phyloP scores from a whole-genome alignment of 2,888 invertebrate species.

The Oxycera nigricornis region DNA sequence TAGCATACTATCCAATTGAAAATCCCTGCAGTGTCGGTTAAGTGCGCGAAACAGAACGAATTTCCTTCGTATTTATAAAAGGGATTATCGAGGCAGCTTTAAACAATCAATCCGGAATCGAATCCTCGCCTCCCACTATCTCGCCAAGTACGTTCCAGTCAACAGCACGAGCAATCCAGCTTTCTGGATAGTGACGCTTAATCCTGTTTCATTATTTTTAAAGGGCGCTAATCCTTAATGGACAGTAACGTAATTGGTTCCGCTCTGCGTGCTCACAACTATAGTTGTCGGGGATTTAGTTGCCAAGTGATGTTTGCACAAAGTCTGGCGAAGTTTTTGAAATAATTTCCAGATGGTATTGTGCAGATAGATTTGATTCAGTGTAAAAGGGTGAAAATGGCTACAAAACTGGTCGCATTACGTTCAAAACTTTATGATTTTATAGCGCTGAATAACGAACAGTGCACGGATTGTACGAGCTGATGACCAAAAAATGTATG shows the following conservation, averaged over 20 bases:
- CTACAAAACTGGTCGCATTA: too few species aligned
- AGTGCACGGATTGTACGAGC: too few species aligned
- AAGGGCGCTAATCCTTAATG: slow-evolving; percentile 44
- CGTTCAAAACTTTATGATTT: too few species aligned
- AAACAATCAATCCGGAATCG: slow-evolving; percentile 37
- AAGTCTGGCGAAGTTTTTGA: slow-evolving; percentile 26
- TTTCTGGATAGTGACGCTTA: slow-evolving; percentile 41
- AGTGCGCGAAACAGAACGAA: neutral
- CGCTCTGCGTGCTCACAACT: neutral
- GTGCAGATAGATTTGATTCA: neutral
- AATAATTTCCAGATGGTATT: slow-evolving; percentile 17
- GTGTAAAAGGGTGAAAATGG: neutral
- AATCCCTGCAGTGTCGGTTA: neutral
- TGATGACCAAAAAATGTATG: too few species aligned
- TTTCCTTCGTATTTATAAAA: slow-evolving; percentile 45
- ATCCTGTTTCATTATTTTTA: slow-evolving; percentile 46
- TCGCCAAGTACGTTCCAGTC: neutral
- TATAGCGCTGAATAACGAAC: too few species aligned
- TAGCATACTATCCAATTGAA: neutral
- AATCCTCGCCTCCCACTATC: neutral
- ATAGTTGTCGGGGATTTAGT: slow-evolving; percentile 29
- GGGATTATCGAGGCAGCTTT: slow-evolving; percentile 41
- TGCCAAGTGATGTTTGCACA: slow-evolving; percentile 30
- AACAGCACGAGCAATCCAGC: neutral
- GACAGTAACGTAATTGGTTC: slow-evolving; percentile 32